A percentile compares a stretch with the other conserved stretches of the same genome.
Conservation (phyloP, 2,888 invertebrate species). For the Erebia epiphron region DNA sequence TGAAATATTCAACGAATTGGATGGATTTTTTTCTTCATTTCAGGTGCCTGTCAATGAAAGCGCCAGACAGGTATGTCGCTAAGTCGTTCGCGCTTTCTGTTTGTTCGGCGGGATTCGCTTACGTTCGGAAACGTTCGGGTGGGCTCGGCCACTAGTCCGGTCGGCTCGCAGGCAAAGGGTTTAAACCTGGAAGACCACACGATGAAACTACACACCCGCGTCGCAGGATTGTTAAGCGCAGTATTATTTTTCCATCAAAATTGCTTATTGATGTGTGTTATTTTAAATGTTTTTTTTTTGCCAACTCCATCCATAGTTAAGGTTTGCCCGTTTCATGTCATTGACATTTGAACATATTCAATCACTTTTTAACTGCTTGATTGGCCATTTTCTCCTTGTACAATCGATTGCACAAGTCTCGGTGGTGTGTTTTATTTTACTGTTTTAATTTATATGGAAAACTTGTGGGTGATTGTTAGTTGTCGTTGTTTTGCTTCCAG, state of each 20-base stretch:
- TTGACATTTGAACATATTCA: conserved; percentile 58
- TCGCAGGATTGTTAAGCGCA: conserved; percentile 74
- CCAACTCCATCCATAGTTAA: conserved; percentile 46
- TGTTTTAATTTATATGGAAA: conserved; percentile 62
- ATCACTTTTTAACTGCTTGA: conserved; percentile 66
- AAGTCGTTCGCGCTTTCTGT: conserved; percentile 75
- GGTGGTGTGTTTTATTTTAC: conserved; percentile 72
- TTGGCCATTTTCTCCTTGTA: conserved; percentile 60
- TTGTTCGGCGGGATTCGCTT: conserved; percentile 76
- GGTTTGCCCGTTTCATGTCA: conserved; percentile 60
- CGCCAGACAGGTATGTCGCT: conserved; percentile 87
- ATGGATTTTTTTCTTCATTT: conserved; percentile 87
- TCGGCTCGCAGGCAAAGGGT: conserved; percentile 70
- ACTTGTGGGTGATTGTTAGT: conserved; percentile 75
- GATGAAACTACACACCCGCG: conserved; percentile 78
- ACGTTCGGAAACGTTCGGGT: conserved; percentile 73
- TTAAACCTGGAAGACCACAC: conserved; percentile 79
- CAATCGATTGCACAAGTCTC: conserved; percentile 67
- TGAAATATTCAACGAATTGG: conserved; percentile 85
- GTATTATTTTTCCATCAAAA: conserved; percentile 74
- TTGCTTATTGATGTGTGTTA: conserved; percentile 80
- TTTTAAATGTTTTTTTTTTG: conserved; percentile 58
- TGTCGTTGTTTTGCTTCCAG: conserved; percentile 81
- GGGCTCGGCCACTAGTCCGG: conserved; percentile 67
- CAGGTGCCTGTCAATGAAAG: conserved; percentile 90